Base-by-base conservation (phyloP, 2,113 vertebrate genomes). In the Bujurquina vittata region DNA sequence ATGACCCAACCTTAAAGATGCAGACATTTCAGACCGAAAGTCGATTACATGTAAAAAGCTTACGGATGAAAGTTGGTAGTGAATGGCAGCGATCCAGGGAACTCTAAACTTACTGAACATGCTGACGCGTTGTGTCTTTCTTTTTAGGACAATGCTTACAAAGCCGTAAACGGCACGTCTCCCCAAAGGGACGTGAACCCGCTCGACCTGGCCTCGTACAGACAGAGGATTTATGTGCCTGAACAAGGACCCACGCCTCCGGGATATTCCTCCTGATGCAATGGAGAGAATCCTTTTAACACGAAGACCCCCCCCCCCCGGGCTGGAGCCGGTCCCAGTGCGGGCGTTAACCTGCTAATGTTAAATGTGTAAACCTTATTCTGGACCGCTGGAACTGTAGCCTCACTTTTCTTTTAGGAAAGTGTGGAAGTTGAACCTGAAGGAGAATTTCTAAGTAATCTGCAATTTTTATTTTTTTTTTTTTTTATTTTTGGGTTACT, bases 371-470 rank as follows among this genome's bases (percentile, higher is more conserved):
- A 9, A 17, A n/a, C 63, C 73, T 65, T 43, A 77, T 54, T 23
- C 23, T 57, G 14, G 54, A 26, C 26, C 26, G 26, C 26, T 26
- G 26, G 26, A 26, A 26, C 26, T 26, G 26, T 26, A 26, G 26
- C 26, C 26, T 26, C 26, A 26, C 26, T 43, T 77, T 75, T 67
- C 46, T 31, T 81, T 60, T 17, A 80, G 56, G 60, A 60, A 79
- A 37, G 4, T 57, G 29, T 29, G 22, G 49, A 0, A 20, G 1
- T 61, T 81, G 49, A 65, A 61, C 2, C 18, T 74, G 26, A 60
- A 23, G 33, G 5, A 56, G 14, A 86, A 65, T 88, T 46, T 90
- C 33, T 56, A 31, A 0, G 26, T 26, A 26, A 26, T 2, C 26
- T 26, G 26, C 2, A 26, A 26, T 26, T 11, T 40, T 40, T 3